Percentiles rank a stretch among this genome's conserved stretches.
These are phyloP conservation scores for Tachysurus fulvidraco DNA, from an alignment of 2,113 vertebrate species.

Conservation along the genomic window DNA sequence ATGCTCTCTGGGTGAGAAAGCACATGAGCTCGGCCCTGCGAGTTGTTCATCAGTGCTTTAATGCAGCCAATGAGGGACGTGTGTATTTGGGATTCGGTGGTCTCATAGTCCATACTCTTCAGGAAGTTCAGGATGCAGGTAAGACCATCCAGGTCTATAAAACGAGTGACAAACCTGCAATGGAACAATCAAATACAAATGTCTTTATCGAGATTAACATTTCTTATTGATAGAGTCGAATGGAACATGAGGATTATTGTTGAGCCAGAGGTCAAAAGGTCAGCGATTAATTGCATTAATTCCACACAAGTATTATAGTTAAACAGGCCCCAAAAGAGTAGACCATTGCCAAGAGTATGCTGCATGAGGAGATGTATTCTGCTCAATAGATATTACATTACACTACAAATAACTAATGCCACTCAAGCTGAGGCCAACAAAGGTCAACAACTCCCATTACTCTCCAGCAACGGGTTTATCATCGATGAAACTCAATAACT, in stretches of 20 bases:
- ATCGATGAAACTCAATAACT: not conserved
- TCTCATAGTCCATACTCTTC: constrained; percentile 99
- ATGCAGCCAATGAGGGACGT: constrained; percentile 98
- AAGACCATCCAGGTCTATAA: constrained; percentile 96
- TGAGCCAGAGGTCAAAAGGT: constrained; percentile 19
- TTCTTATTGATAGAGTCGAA: not conserved
- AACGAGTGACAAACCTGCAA: constrained; percentile 93
- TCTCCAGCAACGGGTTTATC: not conserved
- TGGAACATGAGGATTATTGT: not conserved
- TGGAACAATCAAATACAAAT: constrained; percentile 16
- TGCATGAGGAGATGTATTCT: constrained; percentile 1
- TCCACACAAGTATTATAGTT: constrained; percentile 24
- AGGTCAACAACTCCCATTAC: not conserved
- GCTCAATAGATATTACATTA: constrained; percentile 2
- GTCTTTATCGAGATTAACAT: not conserved
- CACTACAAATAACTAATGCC: not conserved
- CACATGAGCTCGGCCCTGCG: constrained; percentile 93
- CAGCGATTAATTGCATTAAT: constrained; percentile 10
- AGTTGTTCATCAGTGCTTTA: constrained; percentile 99
- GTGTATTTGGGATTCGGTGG: constrained; percentile 96
- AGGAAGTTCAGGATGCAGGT: constrained; percentile 96
- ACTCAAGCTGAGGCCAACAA: constrained; percentile 4
- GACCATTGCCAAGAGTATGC: constrained; percentile 2
- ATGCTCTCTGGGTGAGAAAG: constrained; percentile 96
- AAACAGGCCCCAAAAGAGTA: not conserved